Conservation (phyloP, 2,888 invertebrate genomes). For the Carabus problematicus region DNA sequence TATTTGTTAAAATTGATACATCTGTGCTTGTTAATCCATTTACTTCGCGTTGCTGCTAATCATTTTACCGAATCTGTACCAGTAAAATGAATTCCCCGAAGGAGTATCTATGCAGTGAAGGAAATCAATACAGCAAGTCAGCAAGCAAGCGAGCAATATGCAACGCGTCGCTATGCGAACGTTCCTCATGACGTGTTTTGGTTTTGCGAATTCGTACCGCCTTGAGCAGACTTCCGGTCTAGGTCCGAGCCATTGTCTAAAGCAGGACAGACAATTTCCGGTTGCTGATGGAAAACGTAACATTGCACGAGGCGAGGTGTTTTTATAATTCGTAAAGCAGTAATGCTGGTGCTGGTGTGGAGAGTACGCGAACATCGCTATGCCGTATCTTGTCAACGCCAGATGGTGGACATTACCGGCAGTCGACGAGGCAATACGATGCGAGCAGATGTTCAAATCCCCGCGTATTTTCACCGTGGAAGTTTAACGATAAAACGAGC, state of each 20-base stretch:
- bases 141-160: too few relatives aligned
- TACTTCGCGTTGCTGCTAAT: too few relatives aligned
- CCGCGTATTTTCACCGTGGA: background rate
- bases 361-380: too few relatives aligned
- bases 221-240: slow-evolving; percentile 12
- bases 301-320: slow-evolving; percentile 1
- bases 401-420: slow-evolving; percentile 12
- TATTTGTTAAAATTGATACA: too few relatives aligned
- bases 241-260: slow-evolving; percentile 47
- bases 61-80: too few relatives aligned
- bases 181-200: too few relatives aligned
- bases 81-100: too few relatives aligned
- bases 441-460: slow-evolving; percentile 1
- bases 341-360: background rate
- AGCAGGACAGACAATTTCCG: slow-evolving; percentile 51
- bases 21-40: too few relatives aligned
- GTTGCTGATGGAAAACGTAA: slow-evolving; percentile 47
- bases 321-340: slow-evolving; percentile 7
- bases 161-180: too few relatives aligned
- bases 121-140: too few relatives aligned
- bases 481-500: slow-evolving; percentile 7
- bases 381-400: slow-evolving; percentile 8
- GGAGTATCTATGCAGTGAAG: too few relatives aligned
- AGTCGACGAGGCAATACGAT: background rate
- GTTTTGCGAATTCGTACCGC: background rate